Evolutionary conservation across 30 jellyfish, hydroid and myxozoan species (phyloP), one percentile per base, ranked within the genome.

Genomic region (Turritopsis dohrnii): DNA sequence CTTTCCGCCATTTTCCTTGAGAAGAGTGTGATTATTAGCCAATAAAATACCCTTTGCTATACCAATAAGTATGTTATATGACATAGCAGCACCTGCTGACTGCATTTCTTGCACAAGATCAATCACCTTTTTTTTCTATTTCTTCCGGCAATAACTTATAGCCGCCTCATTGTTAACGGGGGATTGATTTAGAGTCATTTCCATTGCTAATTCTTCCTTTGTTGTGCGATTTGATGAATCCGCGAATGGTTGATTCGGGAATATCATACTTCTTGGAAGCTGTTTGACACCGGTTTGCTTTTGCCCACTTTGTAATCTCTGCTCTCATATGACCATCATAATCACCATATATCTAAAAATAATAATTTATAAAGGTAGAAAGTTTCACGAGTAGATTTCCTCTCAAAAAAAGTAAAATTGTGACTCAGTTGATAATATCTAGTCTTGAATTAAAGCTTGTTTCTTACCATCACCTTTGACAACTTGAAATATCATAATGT

Each of bases 251-350:
- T 54, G 72, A 54, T n/a, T 54, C 72, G 18, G 72, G 72, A 16
- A 54, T 54, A n/a, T n/a, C 72, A 54, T 16, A 54, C n/a, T 54
- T 54, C 72, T 54, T 54, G n/a, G 72, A 18, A 54, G 72, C 72
- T 54, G 72, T 18, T 18, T n/a, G 72, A 16, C n/a, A 16, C 18
- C 72, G 19, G 72, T 54, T 18, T 16, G 18, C 72, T 16, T 16
- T 54, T n/a, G 72, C 72, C 19, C n/a, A 54, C n/a, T 54, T 54
- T 54, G 72, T n/a, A 16, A 54, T 54, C 19, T 18, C n/a, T 18
- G 19, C 18, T 54, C 72, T 18, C 72, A 54, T 16, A 18, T 54
- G 18, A n/a, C 19, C 19, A n/a, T n/a, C n/a, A n/a, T 54, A 54
- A 18, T 54, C n/a, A 18, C 72, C 72, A n/a, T 54, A 54, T n/a